These are phyloP conservation scores for Scaptomyza parva DNA, from an alignment of 2,888 invertebrate species.

Conservation along the genomic window DNA sequence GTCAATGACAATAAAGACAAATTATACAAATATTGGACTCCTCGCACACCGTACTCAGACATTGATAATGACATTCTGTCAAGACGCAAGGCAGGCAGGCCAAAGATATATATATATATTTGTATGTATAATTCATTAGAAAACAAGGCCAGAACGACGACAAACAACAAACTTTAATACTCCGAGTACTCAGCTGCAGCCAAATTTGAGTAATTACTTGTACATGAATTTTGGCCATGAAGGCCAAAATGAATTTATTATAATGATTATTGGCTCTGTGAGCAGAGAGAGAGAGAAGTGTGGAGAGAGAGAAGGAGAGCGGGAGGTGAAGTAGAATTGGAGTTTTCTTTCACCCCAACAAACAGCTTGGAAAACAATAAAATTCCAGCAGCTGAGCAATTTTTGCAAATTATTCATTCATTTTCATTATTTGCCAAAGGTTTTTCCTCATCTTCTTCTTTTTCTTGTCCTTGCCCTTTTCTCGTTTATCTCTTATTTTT, in stretches of 20 bases:
- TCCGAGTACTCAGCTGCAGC: conserved; percentile 30
- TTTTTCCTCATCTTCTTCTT: conserved; percentile 11
- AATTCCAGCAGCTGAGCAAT: conserved; percentile 56
- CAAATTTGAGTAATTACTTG: conserved; percentile 36
- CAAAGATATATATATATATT: conserved; percentile 1
- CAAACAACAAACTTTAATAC: neutral
- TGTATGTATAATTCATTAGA: conserved; percentile 51
- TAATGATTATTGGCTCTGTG: conserved; percentile 20
- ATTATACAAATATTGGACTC: conserved; percentile 70
- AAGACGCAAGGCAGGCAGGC: neutral
- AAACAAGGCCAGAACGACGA: conserved; percentile 5
- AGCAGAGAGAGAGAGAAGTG: neutral
- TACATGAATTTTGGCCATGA: conserved; percentile 16
- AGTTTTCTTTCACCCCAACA: neutral
- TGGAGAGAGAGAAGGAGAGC: no score
- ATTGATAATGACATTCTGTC: conserved; percentile 61
- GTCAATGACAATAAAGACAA: conserved; percentile 74
- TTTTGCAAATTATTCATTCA: conserved; percentile 64
- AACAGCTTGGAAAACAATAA: conserved; percentile 6
- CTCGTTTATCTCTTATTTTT: conserved; percentile 6
- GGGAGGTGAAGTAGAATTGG: neutral
- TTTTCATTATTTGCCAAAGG: conserved; percentile 56
- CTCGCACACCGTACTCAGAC: conserved; percentile 27
- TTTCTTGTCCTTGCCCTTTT: conserved; percentile 2
- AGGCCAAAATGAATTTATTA: conserved; percentile 20